Evolutionary conservation across 2,113 vertebrate genomes (phyloP), one percentile per base, ranked within the genome.

Genomic region (Microtus ochrogaster): DNA sequence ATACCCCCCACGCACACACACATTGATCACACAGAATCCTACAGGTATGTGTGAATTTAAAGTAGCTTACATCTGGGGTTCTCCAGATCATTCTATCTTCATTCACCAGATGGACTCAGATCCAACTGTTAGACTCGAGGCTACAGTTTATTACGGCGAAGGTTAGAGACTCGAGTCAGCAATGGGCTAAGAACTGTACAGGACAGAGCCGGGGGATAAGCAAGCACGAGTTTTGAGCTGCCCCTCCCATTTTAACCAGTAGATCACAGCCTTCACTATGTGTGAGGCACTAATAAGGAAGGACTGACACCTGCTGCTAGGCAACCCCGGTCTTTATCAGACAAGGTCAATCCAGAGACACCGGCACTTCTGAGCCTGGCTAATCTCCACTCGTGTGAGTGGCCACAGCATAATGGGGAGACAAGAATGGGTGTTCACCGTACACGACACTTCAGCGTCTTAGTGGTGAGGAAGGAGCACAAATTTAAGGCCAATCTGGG

Each of bases 81-180:
- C 47, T 55, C 47, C 79, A 96, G 49, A 83, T 7, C 33, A 92
- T 39, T 16, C 21, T 93, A 52, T 39, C 17, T 88, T 63, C 12
- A 33, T 2, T 79, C 30, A 91, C 70, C 94, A 41, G 44, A 24
- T 26, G 8, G 39, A 93, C 55, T 87, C 49, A 89, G 5, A 65
- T 72, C 95, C 84, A 81, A 22, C 44, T 73, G 0, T 83, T 76
- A 12, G 7, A 81, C 3, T 44, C 55, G 8, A 47, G 19, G 13
- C 82, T 87, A 72, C 9, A 10, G 33, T 83, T 96, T 82, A 81
- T 72, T 65, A 82, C 7, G 73, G 72, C 58, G 87, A 90, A 89
- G 4, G 24, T 73, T 16, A 70, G 12, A 77, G 13, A 84, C 47
- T 39, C 28, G 77, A 90, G 70, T 78, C 10, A 78, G 65, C 49